A percentile compares a stretch with the other conserved stretches of the same genome.
phyloP scores from a whole-genome alignment of 2,113 vertebrate species.

The Oreochromis spilurus region DNA sequence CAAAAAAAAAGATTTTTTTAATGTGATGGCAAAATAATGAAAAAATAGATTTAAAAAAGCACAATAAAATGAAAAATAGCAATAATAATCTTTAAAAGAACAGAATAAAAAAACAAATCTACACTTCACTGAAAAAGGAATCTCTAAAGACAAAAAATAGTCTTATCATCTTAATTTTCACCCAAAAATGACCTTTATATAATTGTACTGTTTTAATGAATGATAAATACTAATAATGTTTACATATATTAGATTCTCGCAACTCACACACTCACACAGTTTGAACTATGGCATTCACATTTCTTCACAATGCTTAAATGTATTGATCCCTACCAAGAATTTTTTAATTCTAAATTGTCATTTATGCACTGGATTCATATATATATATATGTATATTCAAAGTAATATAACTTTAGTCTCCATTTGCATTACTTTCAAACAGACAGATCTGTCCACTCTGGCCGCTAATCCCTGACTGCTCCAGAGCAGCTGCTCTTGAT shows the following conservation, averaged over 20 bases:
- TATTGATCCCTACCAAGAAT: too few relatives aligned
- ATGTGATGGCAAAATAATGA: accelerated
- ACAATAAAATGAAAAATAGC: background rate
- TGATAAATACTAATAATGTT: background rate
- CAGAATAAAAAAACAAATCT: background rate
- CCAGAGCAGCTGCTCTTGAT: slow-evolving; percentile 26
- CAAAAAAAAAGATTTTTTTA: background rate
- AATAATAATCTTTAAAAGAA: background rate
- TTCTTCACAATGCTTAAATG: too few relatives aligned
- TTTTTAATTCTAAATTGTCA: too few relatives aligned
- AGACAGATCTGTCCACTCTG: background rate
- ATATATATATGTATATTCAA: accelerated
- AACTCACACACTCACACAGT: background rate
- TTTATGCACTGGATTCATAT: accelerated
- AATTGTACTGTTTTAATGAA: background rate
- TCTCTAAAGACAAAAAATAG: background rate
- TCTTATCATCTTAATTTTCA: background rate
- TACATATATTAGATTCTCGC: background rate
- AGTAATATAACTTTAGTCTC: background rate
- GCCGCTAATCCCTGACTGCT: background rate
- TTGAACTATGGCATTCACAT: background rate
- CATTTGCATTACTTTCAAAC: background rate
- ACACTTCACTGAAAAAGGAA: background rate
- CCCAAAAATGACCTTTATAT: background rate
- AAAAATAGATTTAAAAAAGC: background rate